A percentile compares a stretch with the other conserved stretches of the same genome.
These are phyloP conservation scores for Galemys pyrenaicus DNA, from an alignment of 2,113 vertebrate genomes.

Conservation along the genomic window DNA sequence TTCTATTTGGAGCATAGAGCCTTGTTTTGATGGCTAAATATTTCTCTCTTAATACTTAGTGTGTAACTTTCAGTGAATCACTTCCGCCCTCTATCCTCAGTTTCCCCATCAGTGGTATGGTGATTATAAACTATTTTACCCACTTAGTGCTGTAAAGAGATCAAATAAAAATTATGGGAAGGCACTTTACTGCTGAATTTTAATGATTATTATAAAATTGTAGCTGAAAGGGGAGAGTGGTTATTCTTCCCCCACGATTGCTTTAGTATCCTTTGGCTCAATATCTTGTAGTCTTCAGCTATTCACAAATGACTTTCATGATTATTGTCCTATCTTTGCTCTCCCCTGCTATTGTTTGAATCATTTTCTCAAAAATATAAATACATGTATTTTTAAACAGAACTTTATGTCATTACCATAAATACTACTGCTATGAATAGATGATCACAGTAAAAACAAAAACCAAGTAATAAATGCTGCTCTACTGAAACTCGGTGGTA, in stretches of 20 bases:
- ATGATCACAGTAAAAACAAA: background rate
- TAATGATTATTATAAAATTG: background rate
- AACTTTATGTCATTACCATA: background rate
- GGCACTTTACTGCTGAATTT: background rate
- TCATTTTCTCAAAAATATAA: background rate
- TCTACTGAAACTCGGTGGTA: background rate
- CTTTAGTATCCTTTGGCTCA: background rate
- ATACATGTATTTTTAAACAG: background rate
- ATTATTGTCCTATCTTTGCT: background rate
- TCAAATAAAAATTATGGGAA: background rate
- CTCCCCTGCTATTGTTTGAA: background rate
- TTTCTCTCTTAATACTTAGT: background rate
- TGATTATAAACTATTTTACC: background rate
- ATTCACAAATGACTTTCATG: background rate
- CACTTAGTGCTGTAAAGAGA: background rate
- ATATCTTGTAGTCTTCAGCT: background rate
- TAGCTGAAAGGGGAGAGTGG: background rate
- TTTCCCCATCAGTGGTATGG: conserved; percentile 24
- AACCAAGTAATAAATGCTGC: background rate
- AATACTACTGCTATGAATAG: background rate
- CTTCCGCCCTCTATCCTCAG: background rate
- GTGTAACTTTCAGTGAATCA: background rate
- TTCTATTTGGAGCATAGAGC: background rate
- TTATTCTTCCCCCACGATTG: background rate
- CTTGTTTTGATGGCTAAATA: background rate